Conservation (phyloP, 2,113 vertebrate genomes). For the Felis chaus region DNA sequence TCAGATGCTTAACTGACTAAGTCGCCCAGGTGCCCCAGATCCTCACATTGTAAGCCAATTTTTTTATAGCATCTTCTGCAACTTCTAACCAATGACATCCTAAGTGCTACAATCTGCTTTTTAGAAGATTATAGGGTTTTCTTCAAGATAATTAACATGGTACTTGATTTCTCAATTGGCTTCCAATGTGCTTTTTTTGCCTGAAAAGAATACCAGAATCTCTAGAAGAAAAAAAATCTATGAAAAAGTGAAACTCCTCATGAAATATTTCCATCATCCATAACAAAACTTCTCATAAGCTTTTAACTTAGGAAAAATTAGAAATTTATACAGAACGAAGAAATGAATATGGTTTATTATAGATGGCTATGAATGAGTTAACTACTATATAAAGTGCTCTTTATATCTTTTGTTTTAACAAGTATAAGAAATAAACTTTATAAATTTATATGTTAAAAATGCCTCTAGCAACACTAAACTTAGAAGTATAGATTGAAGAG, state of each 20-base stretch:
- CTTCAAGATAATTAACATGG: background rate
- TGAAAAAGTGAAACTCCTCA: background rate
- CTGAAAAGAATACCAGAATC: background rate
- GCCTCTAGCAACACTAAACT: background rate
- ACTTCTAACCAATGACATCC: background rate
- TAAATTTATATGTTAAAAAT: background rate
- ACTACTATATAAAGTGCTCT: background rate
- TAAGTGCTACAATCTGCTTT: background rate
- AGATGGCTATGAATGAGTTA: background rate
- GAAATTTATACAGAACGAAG: background rate
- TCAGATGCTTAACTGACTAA: too few relatives aligned
- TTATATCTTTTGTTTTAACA: background rate
- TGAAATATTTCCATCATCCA: background rate
- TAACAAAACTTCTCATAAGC: background rate
- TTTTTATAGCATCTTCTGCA: background rate
- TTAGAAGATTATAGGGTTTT: background rate
- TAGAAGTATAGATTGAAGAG: background rate
- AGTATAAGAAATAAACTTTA: background rate
- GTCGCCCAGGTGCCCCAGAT: background rate
- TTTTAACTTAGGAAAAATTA: background rate
- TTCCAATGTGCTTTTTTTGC: background rate
- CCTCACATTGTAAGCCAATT: background rate
- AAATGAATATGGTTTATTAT: background rate
- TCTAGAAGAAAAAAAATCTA: background rate
- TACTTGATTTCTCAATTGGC: background rate